These are phyloP conservation scores for Erebia epiphron DNA, from an alignment of 2,888 invertebrate genomes.

Conservation along the genomic window DNA sequence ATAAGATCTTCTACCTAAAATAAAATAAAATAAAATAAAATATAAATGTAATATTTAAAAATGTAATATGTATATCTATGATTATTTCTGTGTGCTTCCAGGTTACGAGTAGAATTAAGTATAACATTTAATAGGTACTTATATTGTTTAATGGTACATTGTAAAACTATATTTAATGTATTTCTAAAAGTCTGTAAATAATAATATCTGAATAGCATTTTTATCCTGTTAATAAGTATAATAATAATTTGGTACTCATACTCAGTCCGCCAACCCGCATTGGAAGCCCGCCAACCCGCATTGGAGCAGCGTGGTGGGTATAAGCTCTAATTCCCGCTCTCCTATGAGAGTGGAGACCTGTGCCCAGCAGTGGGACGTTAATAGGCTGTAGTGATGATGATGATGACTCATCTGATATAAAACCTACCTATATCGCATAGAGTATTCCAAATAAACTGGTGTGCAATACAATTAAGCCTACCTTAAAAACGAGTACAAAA, in stretches of 20 bases:
- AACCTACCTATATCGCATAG: conserved; percentile 21
- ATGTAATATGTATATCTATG: conserved; percentile 49
- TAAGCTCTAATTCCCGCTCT: too few species aligned
- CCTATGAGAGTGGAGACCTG: too few species aligned
- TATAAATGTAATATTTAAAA: conserved; percentile 41
- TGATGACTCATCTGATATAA: not conserved
- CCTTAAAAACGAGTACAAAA: too few species aligned
- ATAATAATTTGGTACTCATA: conserved; percentile 6
- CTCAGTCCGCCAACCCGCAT: too few species aligned
- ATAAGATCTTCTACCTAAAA: not conserved
- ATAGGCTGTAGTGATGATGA: too few species aligned
- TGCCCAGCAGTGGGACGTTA: too few species aligned
- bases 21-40: too few species aligned
- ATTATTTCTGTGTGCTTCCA: conserved; percentile 80
- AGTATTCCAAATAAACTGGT: conserved; percentile 13
- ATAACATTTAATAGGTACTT: conserved; percentile 32
- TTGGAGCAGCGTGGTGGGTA: too few species aligned
- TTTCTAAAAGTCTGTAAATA: conserved; percentile 67
- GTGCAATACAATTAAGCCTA: too few species aligned
- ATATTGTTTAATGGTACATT: conserved; percentile 40
- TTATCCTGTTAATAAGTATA: conserved; percentile 62
- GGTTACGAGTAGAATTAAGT: conserved; percentile 66
- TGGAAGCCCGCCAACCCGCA: too few species aligned
- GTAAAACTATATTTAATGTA: conserved; percentile 44
- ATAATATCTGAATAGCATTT: conserved; percentile 66